phyloP scores from a whole-genome alignment of 1,140 invertebrate species.

The Plodia interpunctella region DNA sequence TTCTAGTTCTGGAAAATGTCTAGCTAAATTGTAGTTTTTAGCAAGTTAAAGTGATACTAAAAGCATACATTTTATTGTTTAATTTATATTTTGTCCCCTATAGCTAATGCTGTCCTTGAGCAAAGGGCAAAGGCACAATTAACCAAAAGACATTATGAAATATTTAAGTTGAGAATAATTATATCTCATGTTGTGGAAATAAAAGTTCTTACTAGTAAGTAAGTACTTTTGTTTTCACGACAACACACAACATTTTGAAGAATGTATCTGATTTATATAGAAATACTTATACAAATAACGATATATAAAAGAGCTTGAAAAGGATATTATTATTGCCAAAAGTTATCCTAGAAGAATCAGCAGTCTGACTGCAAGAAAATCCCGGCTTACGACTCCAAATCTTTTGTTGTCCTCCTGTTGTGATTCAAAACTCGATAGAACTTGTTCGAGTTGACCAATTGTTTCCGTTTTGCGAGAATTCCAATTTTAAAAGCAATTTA shows the following conservation, averaged over 20 bases:
- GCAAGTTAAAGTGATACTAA: not conserved
- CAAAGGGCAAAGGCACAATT: no score
- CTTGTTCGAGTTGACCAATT: not conserved
- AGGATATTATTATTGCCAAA: not conserved
- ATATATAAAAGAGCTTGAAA: not conserved
- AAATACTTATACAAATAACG: not conserved
- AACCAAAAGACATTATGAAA: no score
- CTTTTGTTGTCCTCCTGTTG: not conserved
- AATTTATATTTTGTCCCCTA: no score
- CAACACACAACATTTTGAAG: no score
- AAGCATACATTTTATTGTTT: no score
- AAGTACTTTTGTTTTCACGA: no score
- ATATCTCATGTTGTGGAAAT: no score
- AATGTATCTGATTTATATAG: no score
- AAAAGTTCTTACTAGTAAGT: no score
- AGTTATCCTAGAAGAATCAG: conserved; percentile 26
- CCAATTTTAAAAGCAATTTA: not conserved
- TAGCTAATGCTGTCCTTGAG: no score
- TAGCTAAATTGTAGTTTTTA: not conserved
- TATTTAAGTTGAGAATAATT: no score
- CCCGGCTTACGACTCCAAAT: conserved; percentile 35
- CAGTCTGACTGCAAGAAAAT: conserved; percentile 41
- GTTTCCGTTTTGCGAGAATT: not conserved
- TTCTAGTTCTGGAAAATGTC: conserved; percentile 3
- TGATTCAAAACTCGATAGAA: conserved; percentile 1